Percentiles rank a stretch among this genome's conserved stretches.
phyloP scores from a whole-genome alignment of 1,140 invertebrate genomes.

The Brachionus plicatilis region DNA sequence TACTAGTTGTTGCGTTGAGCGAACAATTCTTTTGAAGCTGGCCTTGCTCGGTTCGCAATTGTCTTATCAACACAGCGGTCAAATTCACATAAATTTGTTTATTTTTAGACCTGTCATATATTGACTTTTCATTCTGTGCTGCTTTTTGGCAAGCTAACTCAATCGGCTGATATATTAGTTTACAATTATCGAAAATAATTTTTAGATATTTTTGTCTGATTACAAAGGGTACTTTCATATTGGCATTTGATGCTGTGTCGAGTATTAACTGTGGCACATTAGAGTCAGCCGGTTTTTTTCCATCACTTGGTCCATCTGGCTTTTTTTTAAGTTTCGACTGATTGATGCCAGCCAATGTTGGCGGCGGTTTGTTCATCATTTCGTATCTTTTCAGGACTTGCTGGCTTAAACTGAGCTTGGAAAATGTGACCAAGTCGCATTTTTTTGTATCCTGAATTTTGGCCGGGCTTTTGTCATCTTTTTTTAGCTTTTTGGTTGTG shows the following conservation, averaged over 20 bases:
- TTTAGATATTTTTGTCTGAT: conserved; percentile 12
- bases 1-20: background rate
- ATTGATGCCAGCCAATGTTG: background rate
- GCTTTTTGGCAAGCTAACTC: conserved; percentile 34
- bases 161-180: background rate
- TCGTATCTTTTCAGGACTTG: conserved; percentile 33
- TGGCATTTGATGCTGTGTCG: background rate
- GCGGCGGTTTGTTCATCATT: conserved; percentile 6
- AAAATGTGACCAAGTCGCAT: conserved; percentile 1
- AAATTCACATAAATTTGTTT: conserved; percentile 35
- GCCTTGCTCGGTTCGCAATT: background rate
- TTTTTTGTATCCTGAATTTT: background rate
- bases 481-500: background rate
- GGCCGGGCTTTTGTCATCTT: background rate
- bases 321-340: conserved; percentile 27
- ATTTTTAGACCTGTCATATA: conserved; percentile 33
- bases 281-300: background rate
- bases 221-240: background rate
- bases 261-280: conserved; percentile 6
- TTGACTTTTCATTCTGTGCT: conserved; percentile 20
- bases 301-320: background rate
- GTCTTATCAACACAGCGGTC: background rate
- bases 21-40: background rate
- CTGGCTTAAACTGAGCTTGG: background rate
- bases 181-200: conserved; percentile 32